Evolutionary conservation across 1,140 invertebrate genomes (phyloP), one percentile per base, ranked within the genome.

Genomic region (Temnothorax nylanderi): DNA sequence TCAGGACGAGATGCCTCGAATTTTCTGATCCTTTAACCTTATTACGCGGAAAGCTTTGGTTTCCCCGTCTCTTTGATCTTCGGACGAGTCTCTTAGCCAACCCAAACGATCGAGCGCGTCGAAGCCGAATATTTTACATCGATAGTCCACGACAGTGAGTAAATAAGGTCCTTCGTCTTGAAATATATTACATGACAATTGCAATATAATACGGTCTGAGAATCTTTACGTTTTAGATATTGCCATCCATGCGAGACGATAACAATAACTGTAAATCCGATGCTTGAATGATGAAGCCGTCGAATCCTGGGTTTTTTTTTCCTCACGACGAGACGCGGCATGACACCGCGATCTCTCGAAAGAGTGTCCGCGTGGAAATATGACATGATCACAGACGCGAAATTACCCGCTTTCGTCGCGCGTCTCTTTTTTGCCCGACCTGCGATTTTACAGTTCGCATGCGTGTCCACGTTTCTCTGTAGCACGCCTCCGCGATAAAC

Each of bases 31-130:
- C 54, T 76, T 89, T 76, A 89, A 91, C 58, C 4, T 65, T 44
- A 51, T 86, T 67, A 91, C 62, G 65, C 62, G 78, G 77, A 87
- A 86, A 89, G 71, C 90, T 89, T 87, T 76, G 76, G 74, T 86
- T 92, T 88, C 86, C 82, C 54, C 90, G 89, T 91, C 88, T 89
- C 93, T 94, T 94, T 93, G 92, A 94, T 93, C 93, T 93, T 93
- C 85, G 32, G 65, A 85, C 78, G 86, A n/a, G 78, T 88, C 88
- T 92, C 91, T 93, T 91, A 92, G 87, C 81, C 77, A 71, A 90
- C 72, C 11, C 54, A 13, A 87, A 78, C 84, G 77, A 89, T 87
- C 77, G 89, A 58, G 32, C 34, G n/a, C 18, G 49, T 81, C 71
- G 34, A 71, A 54, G 60, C 60, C 51, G 56, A 84, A 91, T 81